Evolutionary conservation across 2,797 vertebrate species (phyloP).

Genomic region (Hoplostethus mediterraneus): DNA sequence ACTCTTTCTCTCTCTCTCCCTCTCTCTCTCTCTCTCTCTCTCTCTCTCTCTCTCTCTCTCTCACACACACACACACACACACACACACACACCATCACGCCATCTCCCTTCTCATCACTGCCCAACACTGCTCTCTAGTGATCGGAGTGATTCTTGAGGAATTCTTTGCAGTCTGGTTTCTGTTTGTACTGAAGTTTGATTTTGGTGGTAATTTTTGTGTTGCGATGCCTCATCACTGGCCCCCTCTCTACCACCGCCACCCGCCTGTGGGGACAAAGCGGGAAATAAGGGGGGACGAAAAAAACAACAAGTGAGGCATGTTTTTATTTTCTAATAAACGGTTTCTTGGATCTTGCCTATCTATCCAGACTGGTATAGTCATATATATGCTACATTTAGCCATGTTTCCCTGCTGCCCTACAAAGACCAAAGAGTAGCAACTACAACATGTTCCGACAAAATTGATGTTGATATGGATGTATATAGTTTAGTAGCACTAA

Average conservation of each 20-base stretch:
- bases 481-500: neutral
- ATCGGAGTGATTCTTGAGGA: conserved; percentile 18
- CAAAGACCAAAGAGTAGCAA: neutral
- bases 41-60: neutral
- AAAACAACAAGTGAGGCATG: neutral
- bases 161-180: neutral
- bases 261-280: too few relatives aligned
- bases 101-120: conserved; percentile 35
- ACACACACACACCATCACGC: conserved; percentile 10
- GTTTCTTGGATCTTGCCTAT: neutral
- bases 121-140: conserved; percentile 81
- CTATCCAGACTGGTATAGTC: neutral
- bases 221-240: neutral
- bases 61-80: neutral
- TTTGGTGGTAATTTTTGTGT: too few relatives aligned
- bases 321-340: neutral
- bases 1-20: conserved; percentile 17
- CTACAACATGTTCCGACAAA: too few relatives aligned
- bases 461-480: neutral
- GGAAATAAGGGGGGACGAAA: too few relatives aligned
- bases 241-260: neutral
- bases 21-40: neutral
- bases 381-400: neutral
- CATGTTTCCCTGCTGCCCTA: neutral
- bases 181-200: neutral